Conservation (phyloP, 2,888 invertebrate species). For the Drosophila demipolita region DNA sequence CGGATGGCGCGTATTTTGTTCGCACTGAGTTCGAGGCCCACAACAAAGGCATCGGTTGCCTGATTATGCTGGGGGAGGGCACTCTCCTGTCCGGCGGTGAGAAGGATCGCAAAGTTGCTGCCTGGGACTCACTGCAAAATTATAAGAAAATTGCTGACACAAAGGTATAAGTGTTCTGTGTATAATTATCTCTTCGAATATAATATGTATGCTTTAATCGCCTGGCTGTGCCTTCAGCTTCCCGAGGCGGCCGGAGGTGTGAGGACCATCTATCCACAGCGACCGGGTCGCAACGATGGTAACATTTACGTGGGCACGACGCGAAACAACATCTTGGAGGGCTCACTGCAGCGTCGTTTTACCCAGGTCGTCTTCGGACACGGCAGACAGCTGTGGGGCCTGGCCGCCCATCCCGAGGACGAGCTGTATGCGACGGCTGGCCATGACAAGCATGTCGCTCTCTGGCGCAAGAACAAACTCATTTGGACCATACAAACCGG, state of each 20-base stretch:
- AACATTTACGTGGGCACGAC: constrained; percentile 96
- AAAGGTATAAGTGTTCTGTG: constrained; percentile 87
- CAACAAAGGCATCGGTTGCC: constrained; percentile 93
- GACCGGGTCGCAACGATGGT: constrained; percentile 94
- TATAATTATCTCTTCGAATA: not conserved
- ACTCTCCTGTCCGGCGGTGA: constrained; percentile 96
- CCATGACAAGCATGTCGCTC: constrained; percentile 94
- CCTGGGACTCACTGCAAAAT: constrained; percentile 96
- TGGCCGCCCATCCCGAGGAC: constrained; percentile 95
- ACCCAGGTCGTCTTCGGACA: constrained; percentile 95
- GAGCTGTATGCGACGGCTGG: constrained; percentile 97
- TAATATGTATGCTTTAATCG: constrained; percentile 5
- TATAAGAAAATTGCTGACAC: constrained; percentile 95
- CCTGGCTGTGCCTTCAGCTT: constrained; percentile 86
- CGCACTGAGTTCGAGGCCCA: constrained; percentile 95
- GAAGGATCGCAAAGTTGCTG: constrained; percentile 94
- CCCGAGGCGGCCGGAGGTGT: constrained; percentile 95
- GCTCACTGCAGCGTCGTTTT: constrained; percentile 94
- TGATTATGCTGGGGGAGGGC: constrained; percentile 95
- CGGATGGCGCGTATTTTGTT: constrained; percentile 95
- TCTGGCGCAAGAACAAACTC: constrained; percentile 95
- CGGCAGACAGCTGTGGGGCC: constrained; percentile 93
- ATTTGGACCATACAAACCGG: constrained; percentile 95
- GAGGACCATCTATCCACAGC: constrained; percentile 94
- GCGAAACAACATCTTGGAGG: constrained; percentile 94